phyloP scores from a whole-genome alignment of 2,797 vertebrate species.

The Pipistrellus pygmaeus region DNA sequence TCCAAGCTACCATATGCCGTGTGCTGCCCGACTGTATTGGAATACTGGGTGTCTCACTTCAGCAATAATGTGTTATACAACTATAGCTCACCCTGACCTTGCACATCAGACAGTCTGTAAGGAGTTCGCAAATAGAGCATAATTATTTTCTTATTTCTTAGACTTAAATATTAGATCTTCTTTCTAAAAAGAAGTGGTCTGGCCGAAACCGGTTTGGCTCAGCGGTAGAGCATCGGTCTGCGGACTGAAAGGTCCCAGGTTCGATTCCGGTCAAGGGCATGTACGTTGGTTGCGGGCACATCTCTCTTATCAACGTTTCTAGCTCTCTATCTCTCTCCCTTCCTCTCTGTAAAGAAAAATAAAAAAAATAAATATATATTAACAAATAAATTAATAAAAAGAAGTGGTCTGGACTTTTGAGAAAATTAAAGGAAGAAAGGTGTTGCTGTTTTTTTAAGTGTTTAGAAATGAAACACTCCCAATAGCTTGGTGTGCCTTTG shows the following conservation, averaged over 20 bases:
- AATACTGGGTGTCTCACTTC: not conserved
- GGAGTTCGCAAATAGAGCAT: not conserved
- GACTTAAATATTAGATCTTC: conserved; percentile 14
- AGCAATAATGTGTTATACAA: not conserved
- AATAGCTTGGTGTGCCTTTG: not conserved
- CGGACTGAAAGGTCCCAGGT: too few species aligned
- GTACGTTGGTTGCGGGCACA: too few species aligned
- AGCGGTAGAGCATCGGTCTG: too few species aligned
- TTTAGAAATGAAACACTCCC: conserved; percentile 14
- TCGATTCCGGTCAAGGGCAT: too few species aligned
- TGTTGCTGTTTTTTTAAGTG: not conserved
- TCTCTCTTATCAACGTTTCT: too few species aligned
- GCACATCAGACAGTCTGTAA: not conserved
- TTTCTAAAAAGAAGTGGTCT: not conserved
- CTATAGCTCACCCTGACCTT: not conserved
- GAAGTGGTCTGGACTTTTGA: not conserved
- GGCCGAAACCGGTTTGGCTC: too few species aligned
- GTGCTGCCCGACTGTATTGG: not conserved
- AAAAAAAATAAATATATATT: too few species aligned
- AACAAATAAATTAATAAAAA: too few species aligned
- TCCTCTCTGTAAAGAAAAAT: too few species aligned
- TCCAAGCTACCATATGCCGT: not conserved
- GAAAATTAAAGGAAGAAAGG: not conserved
- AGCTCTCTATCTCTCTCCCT: too few species aligned
- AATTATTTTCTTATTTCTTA: conserved; percentile 36